A percentile compares a stretch with the other conserved stretches of the same genome.
phyloP scores from a whole-genome alignment of 35 echinoderm and acorn worm genomes.

The Chiridota heheva region DNA sequence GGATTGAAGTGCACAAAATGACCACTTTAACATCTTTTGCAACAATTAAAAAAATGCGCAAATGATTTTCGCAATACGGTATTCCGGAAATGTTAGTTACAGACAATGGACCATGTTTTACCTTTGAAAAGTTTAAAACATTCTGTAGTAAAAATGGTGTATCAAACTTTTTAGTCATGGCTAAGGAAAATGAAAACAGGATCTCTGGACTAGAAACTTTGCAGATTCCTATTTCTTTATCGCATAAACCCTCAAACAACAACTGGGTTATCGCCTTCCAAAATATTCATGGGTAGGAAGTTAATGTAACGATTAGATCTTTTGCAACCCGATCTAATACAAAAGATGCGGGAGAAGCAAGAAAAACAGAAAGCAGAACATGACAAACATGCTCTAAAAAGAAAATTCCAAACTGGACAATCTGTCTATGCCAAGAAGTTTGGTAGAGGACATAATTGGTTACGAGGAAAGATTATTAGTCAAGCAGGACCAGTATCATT shows the following conservation, averaged over 20 bases:
- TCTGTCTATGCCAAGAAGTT: too few relatives aligned
- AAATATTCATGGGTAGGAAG: slow-evolving; percentile 3
- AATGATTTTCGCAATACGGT: slow-evolving; percentile 57
- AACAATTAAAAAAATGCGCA: slow-evolving; percentile 30
- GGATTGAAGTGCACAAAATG: slow-evolving; percentile 70
- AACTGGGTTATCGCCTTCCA: background rate
- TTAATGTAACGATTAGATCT: slow-evolving; percentile 16
- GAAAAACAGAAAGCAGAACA: background rate
- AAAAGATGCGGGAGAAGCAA: background rate
- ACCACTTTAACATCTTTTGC: slow-evolving; percentile 13
- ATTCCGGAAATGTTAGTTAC: slow-evolving; percentile 45
- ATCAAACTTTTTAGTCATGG: background rate
- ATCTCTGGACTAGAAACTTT: background rate
- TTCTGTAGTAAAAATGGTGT: slow-evolving; percentile 35
- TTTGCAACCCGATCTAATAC: background rate
- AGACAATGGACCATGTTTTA: slow-evolving; percentile 60
- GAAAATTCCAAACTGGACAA: background rate
- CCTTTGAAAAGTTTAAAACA: slow-evolving; percentile 46
- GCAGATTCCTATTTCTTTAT: slow-evolving; percentile 11
- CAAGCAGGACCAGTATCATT: too few relatives aligned
- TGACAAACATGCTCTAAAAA: background rate
- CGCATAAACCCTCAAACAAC: slow-evolving; percentile 11
- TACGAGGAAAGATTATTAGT: too few relatives aligned
- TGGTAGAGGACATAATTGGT: too few relatives aligned
- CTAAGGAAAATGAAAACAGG: slow-evolving; percentile 20